Base-by-base conservation (phyloP, 2,888 invertebrate species). In the Xanthorhoe designata region DNA sequence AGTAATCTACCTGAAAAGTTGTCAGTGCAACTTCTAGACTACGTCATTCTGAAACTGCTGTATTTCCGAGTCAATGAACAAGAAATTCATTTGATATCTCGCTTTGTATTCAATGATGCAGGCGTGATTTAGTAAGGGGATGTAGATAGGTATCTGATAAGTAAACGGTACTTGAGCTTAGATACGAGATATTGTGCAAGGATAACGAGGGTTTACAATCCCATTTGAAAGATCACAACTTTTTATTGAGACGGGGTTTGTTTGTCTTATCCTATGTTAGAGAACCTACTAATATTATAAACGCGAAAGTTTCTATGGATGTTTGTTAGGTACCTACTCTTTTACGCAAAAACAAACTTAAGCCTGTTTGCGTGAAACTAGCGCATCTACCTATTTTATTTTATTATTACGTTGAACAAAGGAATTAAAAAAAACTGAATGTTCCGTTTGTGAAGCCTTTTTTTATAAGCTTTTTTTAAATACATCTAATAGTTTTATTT, bases 61-160 rank as follows among this genome's bases (percentile, higher is more conserved):
- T 64, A 66, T 75, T 77, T 77, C 75, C 73, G 63, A 73, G 64
- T 71, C 77, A 74, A 71, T 78, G 77, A 73, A 72, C 75, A 74
- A 72, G 76, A 78, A 79, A 76, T 72, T 71, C 67, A 56, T 69
- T 64, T 56, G 69, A 69, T 69, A 68, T 64, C 63, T 68, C 66
- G 53, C 64, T 69, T 57, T 63, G 67, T 63, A 73, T 64, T 68
- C 70, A 72, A 69, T 61, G 71, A 70, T 71, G 68, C 69, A 71
- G 66, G 64, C 42, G 49, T 50, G 63, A 69, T 68, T 67, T 68
- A 70, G 49, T 58, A 53, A 47, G 51, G 55, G 35, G 60, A 52
- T 65, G 18, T 24, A 52, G 47, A 64, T 58, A 53, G 35, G 45
- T 47, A 50, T 55, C 61, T 51, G 47, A 63, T 51, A 45, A 58